Percentiles rank a stretch among this genome's conserved stretches.
Evolutionary conservation across 2,888 invertebrate genomes (phyloP).

Genomic region (Hypomecis atomaria): DNA sequence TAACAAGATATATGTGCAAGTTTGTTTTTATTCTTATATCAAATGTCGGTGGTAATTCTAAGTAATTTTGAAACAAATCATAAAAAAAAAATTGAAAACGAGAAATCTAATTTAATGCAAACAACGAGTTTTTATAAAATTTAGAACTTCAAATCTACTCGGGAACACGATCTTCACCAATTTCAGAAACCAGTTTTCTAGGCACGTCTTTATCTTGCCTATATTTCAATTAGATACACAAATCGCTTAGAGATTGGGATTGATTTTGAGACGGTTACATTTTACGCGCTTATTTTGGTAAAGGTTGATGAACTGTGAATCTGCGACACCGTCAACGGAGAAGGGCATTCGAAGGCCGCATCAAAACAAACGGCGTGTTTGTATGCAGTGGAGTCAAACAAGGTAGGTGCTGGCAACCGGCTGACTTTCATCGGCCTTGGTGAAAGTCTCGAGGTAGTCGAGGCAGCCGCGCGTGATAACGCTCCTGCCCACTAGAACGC

Average conservation of each 20-base stretch:
- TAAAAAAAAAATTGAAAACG: constrained; percentile 18
- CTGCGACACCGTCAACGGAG: constrained; percentile 24
- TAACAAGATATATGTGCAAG: no score
- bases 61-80: constrained; percentile 17
- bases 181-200: constrained; percentile 47
- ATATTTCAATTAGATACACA: neutral
- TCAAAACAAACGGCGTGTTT: constrained; percentile 52
- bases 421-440: constrained; percentile 79
- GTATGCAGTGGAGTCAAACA: constrained; percentile 64
- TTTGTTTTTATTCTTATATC: no score
- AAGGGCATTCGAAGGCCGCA: constrained; percentile 43
- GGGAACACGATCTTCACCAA: constrained; percentile 37
- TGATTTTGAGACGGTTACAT: constrained; percentile 18
- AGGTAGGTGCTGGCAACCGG: constrained; percentile 50
- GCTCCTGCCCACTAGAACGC: constrained; percentile 49
- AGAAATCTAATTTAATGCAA: constrained; percentile 22
- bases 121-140: constrained; percentile 26
- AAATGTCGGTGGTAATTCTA: no score
- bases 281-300: constrained; percentile 17
- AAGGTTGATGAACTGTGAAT: constrained; percentile 37
- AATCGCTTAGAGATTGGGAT: constrained; percentile 24
- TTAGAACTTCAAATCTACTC: constrained; percentile 20
- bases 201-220: constrained; percentile 10
- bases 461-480: constrained; percentile 66
- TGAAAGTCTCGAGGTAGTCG: constrained; percentile 71